These are phyloP conservation scores for Acrocephalus kingi DNA, from an alignment of 2,113 vertebrate species.

Conservation along the genomic window DNA sequence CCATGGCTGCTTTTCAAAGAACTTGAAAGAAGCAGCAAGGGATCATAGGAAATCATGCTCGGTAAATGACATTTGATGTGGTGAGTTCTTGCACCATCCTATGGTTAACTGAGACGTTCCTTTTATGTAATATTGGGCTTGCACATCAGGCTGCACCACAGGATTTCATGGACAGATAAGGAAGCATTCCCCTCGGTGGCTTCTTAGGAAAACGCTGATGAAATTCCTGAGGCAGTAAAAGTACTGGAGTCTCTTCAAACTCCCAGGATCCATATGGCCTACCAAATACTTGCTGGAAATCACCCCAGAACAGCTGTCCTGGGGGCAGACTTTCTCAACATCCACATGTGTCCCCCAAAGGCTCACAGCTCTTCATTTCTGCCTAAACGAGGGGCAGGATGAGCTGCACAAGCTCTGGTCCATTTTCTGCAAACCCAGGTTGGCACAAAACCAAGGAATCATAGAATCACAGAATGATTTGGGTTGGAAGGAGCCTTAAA, in stretches of 20 bases:
- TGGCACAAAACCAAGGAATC: background rate
- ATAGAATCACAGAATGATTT: background rate
- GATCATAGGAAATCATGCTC: constrained; percentile 7
- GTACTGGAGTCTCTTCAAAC: background rate
- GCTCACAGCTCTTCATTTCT: background rate
- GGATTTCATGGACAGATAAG: constrained; percentile 52
- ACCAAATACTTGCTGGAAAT: constrained; percentile 19
- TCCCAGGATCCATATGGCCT: background rate
- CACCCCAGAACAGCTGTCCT: background rate
- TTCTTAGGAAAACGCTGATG: constrained; percentile 16
- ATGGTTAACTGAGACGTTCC: constrained; percentile 25
- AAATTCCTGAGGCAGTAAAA: constrained; percentile 39
- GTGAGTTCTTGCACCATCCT: constrained; percentile 57
- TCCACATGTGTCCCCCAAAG: background rate
- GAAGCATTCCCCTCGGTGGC: background rate
- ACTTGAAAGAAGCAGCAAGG: constrained; percentile 24
- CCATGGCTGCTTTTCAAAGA: constrained; percentile 31
- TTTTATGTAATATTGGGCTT: constrained; percentile 26
- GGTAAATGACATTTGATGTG: constrained; percentile 55
- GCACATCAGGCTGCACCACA: constrained; percentile 39
- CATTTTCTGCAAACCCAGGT: background rate
- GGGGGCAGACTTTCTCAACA: background rate
- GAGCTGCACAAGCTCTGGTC: background rate
- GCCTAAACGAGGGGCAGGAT: background rate
- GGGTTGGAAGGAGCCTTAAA: background rate